These are phyloP conservation scores for Vidua chalybeata DNA, from an alignment of 2,113 vertebrate species.

Conservation along the genomic window DNA sequence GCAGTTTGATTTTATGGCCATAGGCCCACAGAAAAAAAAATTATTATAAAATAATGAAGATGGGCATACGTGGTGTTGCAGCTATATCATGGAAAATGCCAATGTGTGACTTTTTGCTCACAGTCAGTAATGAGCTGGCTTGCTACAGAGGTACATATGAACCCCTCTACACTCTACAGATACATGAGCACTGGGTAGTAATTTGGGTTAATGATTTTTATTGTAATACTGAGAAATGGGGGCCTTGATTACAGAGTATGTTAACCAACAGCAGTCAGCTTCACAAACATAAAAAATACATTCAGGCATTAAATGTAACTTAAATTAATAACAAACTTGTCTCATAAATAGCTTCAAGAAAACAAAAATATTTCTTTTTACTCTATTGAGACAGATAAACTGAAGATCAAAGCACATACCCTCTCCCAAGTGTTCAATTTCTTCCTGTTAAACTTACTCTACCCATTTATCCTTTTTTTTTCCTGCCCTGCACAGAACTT, in stretches of 20 bases:
- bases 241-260: not conserved
- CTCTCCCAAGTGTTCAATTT: not conserved
- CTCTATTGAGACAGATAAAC: not conserved
- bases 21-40: not conserved
- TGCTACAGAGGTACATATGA: not conserved
- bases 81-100: accelerated
- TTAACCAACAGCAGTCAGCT: not conserved
- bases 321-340: not conserved
- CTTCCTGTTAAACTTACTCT: not conserved
- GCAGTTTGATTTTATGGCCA: not conserved
- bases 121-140: not conserved
- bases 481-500: not conserved
- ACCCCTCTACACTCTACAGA: not conserved
- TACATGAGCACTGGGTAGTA: not conserved
- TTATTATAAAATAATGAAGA: not conserved
- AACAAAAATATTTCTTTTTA: not conserved
- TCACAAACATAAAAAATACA: not conserved
- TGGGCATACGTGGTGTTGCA: not conserved
- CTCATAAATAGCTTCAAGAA: not conserved
- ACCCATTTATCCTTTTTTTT: not conserved
- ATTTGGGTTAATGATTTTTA: not conserved
- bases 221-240: not conserved
- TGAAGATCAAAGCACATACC: not conserved
- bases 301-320: not conserved
- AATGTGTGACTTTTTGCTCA: not conserved